Percentiles rank a stretch among this genome's conserved stretches.
These are phyloP conservation scores for Alligator sinensis DNA, from an alignment of 2,113 vertebrate genomes.

Conservation along the genomic window DNA sequence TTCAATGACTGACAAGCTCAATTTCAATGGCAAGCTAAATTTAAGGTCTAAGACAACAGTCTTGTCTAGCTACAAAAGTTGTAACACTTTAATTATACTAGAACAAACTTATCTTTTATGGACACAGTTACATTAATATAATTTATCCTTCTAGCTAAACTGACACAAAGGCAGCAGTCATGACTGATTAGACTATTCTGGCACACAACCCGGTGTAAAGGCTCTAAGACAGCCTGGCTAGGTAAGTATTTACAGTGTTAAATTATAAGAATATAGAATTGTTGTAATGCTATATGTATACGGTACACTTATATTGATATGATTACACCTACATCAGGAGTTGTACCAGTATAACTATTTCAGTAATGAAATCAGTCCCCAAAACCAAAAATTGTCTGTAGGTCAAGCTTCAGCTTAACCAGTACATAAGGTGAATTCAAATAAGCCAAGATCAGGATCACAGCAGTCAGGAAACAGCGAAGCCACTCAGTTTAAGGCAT, in stretches of 20 bases:
- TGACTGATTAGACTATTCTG: neutral
- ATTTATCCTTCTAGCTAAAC: neutral
- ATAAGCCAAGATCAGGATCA: neutral
- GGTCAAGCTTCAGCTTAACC: neutral
- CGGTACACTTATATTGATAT: too few species aligned
- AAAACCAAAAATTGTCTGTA: accelerated
- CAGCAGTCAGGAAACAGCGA: neutral
- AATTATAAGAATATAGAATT: neutral
- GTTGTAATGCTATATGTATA: neutral
- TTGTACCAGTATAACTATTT: neutral
- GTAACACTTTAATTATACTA: neutral
- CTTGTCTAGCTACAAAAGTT: neutral
- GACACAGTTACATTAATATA: neutral
- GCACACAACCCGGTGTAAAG: neutral
- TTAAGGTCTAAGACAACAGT: neutral
- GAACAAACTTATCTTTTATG: neutral
- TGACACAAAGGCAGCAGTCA: neutral
- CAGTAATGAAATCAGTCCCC: accelerated
- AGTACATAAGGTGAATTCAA: neutral
- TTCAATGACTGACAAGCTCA: neutral
- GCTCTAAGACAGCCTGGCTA: neutral
- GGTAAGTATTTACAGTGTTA: neutral
- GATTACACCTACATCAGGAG: neutral
- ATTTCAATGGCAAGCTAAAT: neutral
- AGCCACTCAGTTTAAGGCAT: neutral